These are phyloP conservation scores for Meandrina meandrites DNA, from an alignment of 92 coral and sea anemone species.

Conservation along the genomic window DNA sequence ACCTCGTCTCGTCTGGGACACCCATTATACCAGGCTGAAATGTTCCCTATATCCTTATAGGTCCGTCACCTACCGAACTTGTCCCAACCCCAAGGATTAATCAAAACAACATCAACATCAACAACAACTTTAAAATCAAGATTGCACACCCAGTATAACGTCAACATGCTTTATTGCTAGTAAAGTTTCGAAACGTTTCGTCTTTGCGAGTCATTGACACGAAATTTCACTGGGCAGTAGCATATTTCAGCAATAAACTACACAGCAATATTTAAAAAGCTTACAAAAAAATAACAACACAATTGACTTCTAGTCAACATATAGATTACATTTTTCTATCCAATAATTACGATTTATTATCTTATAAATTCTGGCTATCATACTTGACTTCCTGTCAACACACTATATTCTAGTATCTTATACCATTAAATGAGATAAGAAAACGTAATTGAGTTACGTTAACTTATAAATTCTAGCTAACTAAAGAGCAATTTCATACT, in stretches of 20 bases:
- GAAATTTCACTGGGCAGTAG: background rate
- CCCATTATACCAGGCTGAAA: too few relatives aligned
- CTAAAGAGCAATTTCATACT: background rate
- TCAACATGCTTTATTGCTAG: background rate
- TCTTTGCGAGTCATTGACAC: constrained; percentile 1
- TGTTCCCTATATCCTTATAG: too few relatives aligned
- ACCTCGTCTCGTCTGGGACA: too few relatives aligned
- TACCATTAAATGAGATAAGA: too few relatives aligned
- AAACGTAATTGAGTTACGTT: too few relatives aligned
- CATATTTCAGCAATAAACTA: background rate
- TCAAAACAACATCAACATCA: too few relatives aligned
- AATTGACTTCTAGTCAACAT: background rate
- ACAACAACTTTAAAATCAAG: too few relatives aligned
- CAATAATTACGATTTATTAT: background rate
- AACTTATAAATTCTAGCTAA: background rate
- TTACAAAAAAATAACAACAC: background rate
- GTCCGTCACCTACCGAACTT: too few relatives aligned
- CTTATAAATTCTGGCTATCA: background rate
- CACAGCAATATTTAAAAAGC: background rate
- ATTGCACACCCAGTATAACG: background rate
- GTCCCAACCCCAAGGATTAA: too few relatives aligned
- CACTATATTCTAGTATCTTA: too few relatives aligned
- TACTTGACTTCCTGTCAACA: too few relatives aligned
- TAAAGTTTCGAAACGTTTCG: background rate
- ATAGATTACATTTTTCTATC: background rate